Base-by-base conservation (phyloP, 2,113 vertebrate species). In the Cariama cristata region DNA sequence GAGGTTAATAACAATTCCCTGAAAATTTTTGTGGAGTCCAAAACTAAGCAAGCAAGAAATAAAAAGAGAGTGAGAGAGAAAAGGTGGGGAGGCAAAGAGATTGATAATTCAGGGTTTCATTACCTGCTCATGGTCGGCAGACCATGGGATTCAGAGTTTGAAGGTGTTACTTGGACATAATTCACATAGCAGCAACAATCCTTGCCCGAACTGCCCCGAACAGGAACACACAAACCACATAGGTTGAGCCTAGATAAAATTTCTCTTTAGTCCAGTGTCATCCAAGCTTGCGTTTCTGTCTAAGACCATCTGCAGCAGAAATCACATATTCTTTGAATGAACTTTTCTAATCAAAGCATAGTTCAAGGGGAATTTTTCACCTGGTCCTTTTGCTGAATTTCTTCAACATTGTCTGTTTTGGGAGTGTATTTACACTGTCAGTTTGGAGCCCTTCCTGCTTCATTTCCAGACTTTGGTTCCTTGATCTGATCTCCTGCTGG, bases 361-460 rank as follows among this genome's bases (percentile, higher is more conserved):
- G 49, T 66, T 93, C 28, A 86, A 76, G 11, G 21, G 14, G 81
- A 58, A 69, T 33, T 76, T 91, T 85, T 72, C 18, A 35, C 49
- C 14, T 52, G 13, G 10, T 47, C 15, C 9, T 92, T 86, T 59
- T 69, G 42, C 42, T 73, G 40, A 24, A 45, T 88, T 88, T 96
- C 50, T 83, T 91, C 50, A 79, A 2, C 23, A 4, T 24, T 12
- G 42, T 42, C 32, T 94, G 1, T 91, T 82, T 77, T 30, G 55
- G n/a, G 68, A 88, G 27, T n/a, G 38, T 32, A 68, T 45, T 83
- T 88, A 74, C 50, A 45, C 6, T 42, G 38, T 74, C 63, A 77
- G 20, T 28, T 95, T 94, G 75, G 63, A 73, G 66, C 53, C 32
- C 38, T 86, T 95, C 67, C 91, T 93, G 67, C 50, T 90, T 96